Percentiles rank a stretch among this genome's conserved stretches.
Conservation (phyloP, 2,797 vertebrate genomes). For the Epinephelus awoara region DNA sequence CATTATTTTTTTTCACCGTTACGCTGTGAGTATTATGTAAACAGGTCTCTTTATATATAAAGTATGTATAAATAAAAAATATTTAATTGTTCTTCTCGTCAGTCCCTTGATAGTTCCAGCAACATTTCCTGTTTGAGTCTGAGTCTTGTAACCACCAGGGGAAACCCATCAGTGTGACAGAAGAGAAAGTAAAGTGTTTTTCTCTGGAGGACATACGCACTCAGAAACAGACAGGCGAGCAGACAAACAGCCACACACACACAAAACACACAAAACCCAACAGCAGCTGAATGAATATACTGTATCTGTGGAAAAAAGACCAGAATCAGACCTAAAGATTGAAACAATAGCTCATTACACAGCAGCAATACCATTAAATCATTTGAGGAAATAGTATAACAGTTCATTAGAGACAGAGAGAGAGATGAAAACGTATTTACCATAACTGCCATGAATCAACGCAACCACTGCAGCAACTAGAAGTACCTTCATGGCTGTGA, state of each 20-base stretch:
- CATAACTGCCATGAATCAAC: constrained; percentile 67
- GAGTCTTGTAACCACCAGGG: constrained; percentile 25
- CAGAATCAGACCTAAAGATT: constrained; percentile 23
- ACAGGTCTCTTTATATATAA: neutral
- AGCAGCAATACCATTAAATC: constrained; percentile 3
- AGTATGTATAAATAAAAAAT: neutral
- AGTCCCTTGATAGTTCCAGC: constrained; percentile 18
- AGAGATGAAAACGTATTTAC: constrained; percentile 73
- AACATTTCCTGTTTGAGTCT: constrained; percentile 50
- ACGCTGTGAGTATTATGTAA: neutral
- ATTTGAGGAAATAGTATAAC: neutral
- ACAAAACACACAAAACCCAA: constrained; percentile 9
- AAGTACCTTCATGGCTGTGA: constrained; percentile 70
- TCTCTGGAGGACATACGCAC: constrained; percentile 41
- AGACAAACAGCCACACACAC: neutral
- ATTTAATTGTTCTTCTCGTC: constrained; percentile 11
- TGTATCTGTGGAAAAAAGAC: neutral
- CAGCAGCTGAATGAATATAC: constrained; percentile 13
- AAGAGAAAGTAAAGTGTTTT: constrained; percentile 40
- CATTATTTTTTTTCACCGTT: neutral
- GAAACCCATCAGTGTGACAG: constrained; percentile 47
- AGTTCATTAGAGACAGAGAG: neutral
- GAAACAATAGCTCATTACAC: constrained; percentile 32
- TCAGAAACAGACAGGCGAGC: constrained; percentile 22
- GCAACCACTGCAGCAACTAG: constrained; percentile 44